Evolutionary conservation across 1,140 invertebrate species (phyloP).

Genomic region (Monomorium pharaonis): DNA sequence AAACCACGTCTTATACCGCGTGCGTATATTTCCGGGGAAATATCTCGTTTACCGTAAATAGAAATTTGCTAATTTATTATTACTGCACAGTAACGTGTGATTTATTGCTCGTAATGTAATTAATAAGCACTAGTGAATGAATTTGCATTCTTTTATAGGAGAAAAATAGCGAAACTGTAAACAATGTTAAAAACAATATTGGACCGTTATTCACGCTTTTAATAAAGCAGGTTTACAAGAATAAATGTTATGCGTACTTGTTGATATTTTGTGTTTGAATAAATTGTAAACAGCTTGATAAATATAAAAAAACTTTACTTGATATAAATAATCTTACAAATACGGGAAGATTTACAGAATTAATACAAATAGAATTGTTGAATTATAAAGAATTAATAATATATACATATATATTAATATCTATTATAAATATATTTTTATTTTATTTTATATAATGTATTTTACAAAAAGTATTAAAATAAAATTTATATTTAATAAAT

Average conservation of each 20-base stretch:
- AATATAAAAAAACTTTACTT: not conserved
- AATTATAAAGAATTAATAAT: not conserved
- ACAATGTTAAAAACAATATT: not conserved
- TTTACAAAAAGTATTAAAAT: too few species aligned
- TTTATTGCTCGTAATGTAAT: not conserved
- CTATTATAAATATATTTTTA: not conserved
- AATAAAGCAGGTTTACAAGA: not conserved
- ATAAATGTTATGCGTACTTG: not conserved
- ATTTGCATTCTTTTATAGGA: not conserved
- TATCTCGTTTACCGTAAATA: not conserved
- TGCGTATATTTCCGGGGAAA: not conserved
- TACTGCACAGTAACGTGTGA: not conserved
- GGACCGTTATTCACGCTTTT: not conserved
- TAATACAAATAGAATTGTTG: too few species aligned
- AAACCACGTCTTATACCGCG: not conserved
- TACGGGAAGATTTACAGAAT: not conserved
- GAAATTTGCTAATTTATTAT: constrained; percentile 21
- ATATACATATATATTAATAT: not conserved
- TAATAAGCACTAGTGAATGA: not conserved
- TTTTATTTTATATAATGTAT: too few species aligned
- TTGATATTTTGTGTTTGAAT: not conserved
- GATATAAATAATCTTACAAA: not conserved
- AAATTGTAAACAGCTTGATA: not conserved
- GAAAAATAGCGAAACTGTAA: not conserved
- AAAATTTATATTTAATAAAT: too few species aligned